These are phyloP conservation scores for Drosophila prostipennis DNA, from an alignment of 2,888 invertebrate genomes.

Conservation along the genomic window DNA sequence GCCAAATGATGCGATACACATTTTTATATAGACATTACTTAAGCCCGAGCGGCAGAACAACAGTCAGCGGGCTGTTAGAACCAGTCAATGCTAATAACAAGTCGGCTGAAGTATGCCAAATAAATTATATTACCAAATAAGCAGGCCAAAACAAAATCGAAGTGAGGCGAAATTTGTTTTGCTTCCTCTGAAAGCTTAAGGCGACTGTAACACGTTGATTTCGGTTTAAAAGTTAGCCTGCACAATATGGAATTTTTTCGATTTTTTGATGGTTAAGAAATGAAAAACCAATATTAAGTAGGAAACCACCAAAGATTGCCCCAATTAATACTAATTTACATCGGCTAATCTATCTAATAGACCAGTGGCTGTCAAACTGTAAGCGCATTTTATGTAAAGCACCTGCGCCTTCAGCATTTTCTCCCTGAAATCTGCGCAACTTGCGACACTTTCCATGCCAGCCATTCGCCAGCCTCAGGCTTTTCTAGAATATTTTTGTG, in stretches of 20 bases:
- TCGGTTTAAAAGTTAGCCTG: no score
- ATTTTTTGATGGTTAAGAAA: no score
- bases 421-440: slow-evolving; percentile 9
- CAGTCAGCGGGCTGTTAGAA: slow-evolving; percentile 26
- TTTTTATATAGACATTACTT: slow-evolving; percentile 44
- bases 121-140: slow-evolving; percentile 30
- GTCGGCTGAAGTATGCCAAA: slow-evolving; percentile 34
- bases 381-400: slow-evolving; percentile 1
- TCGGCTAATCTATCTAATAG: no score
- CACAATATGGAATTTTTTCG: no score
- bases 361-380: background rate
- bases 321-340: no score
- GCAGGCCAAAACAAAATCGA: background rate
- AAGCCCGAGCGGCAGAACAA: slow-evolving; percentile 36
- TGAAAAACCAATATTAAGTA: no score
- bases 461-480: background rate
- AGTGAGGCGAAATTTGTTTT: background rate
- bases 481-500: slow-evolving; percentile 50
- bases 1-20: slow-evolving; percentile 55
- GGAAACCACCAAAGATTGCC: no score
- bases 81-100: slow-evolving; percentile 47
- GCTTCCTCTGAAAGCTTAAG: background rate
- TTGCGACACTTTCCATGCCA: slow-evolving; percentile 28
- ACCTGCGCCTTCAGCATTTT: background rate
- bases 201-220: background rate